Base-by-base conservation (phyloP, 2,888 invertebrate genomes). In the Melitaea athalia region DNA sequence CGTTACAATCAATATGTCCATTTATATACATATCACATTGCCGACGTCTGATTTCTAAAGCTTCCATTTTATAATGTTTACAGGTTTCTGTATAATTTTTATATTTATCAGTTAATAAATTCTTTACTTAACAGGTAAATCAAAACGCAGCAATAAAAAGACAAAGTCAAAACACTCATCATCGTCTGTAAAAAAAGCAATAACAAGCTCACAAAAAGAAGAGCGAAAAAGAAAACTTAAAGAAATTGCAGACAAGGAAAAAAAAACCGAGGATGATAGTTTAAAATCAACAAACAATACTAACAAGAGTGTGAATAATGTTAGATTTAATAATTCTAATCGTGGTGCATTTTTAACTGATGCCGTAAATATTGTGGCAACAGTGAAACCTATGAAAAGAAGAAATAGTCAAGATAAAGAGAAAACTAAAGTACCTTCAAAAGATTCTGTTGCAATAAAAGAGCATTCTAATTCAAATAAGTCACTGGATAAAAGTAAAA, bases 341-440 rank as follows among this genome's bases (percentile, higher is more conserved):
- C 89, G 95, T 43, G 94, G 94, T 0, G 94, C 93, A 50, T 94
- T 94, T 77, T 84, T 95, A 59, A 87, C 86, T 24, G 87, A 90
- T 76, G 67, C 76, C 52, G 76, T 75, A 49, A 76, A 82, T 38
- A 8, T 8, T 38, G 38, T 38, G 75, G 74, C 74, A 62, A 74
- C 79, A 69, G 79, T 82, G 1, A 84, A 85, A 75, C 81, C 85
- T 66, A 82, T 77, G 38, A 83, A 84, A 68, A 79, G 78, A 76
- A 85, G 82, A 70, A 76, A 75, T 47, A 78, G 72, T 45, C 72
- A 75, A 59, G 63, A 63, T 70, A 78, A 76, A 67, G 64, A 64
- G 2, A 61, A 62, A 5, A 47, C 14, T 8, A 50, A 73, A 11
- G 68, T 64, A 57, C n/a, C 11, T 11, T 10, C 17, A 57, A 10